These are phyloP conservation scores for Drosophila phalerata DNA, from an alignment of 2,888 invertebrate species.

Conservation along the genomic window DNA sequence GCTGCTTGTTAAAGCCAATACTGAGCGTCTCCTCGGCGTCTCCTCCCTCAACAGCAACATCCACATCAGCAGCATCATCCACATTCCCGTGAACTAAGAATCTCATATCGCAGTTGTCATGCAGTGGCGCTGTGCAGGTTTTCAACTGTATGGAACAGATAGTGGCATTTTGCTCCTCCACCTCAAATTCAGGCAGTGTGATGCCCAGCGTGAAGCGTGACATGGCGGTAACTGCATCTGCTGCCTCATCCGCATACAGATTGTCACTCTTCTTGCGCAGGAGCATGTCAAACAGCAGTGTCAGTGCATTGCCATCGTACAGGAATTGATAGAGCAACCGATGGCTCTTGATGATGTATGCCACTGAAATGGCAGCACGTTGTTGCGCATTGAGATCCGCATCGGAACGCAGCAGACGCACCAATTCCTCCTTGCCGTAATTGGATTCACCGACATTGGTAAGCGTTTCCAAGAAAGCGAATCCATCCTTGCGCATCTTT, in stretches of 20 bases:
- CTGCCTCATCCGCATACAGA: conserved; percentile 82
- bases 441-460: conserved; percentile 85
- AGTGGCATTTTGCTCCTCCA: conserved; percentile 40
- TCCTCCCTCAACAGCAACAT: not conserved
- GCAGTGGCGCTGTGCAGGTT: conserved; percentile 39
- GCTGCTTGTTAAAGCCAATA: conserved; percentile 82
- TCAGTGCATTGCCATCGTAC: conserved; percentile 83
- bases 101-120: conserved; percentile 80
- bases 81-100: conserved; percentile 73
- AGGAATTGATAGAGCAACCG: conserved; percentile 83
- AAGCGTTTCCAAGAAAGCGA: conserved; percentile 82
- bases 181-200: conserved; percentile 64
- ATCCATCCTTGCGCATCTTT: conserved; percentile 81
- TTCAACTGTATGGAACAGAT: conserved; percentile 46
- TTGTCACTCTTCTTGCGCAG: conserved; percentile 78
- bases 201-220: conserved; percentile 81
- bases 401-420: conserved; percentile 82
- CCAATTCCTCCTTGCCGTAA: conserved; percentile 85
- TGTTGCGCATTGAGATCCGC: conserved; percentile 77
- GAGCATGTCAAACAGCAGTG: conserved; percentile 80
- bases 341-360: conserved; percentile 83
- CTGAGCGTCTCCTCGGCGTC: conserved; percentile 44
- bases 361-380: conserved; percentile 84
- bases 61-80: conserved; percentile 1
- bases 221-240: conserved; percentile 83